Percentiles rank a stretch among this genome's conserved stretches.
Conservation (phyloP, 2,113 vertebrate species). For the Oenanthe oenanthe region DNA sequence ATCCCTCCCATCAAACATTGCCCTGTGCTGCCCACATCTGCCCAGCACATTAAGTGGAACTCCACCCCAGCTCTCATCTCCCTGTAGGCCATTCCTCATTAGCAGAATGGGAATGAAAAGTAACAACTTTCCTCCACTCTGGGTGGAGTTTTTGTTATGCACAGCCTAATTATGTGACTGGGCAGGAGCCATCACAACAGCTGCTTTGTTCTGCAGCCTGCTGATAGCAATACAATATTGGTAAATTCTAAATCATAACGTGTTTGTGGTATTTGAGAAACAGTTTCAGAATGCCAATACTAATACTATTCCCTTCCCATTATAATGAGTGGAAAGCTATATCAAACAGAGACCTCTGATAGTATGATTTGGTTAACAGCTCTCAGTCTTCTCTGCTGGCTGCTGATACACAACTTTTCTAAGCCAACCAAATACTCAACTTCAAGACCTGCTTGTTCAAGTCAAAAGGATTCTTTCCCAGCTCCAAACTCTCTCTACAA, state of each 20-base stretch:
- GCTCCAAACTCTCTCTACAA: background rate
- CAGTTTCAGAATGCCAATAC: background rate
- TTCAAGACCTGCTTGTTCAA: background rate
- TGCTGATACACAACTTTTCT: background rate
- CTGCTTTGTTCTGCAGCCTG: background rate
- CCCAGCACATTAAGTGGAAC: background rate
- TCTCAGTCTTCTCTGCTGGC: background rate
- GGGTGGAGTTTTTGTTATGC: background rate
- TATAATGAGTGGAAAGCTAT: background rate
- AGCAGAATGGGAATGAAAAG: background rate
- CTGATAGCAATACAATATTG: background rate
- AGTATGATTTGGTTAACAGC: background rate
- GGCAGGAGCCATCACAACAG: background rate
- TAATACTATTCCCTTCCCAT: background rate
- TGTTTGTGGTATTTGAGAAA: background rate
- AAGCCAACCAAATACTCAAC: background rate
- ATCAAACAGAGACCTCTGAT: background rate
- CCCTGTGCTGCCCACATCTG: background rate
- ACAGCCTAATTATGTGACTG: background rate
- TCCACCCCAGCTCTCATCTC: background rate
- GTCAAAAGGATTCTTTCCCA: background rate
- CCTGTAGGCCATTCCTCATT: background rate
- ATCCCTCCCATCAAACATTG: background rate
- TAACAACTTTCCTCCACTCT: background rate
- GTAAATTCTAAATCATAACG: background rate